Conservation (phyloP, 2,113 vertebrate genomes). For the Isurus oxyrinchus region DNA sequence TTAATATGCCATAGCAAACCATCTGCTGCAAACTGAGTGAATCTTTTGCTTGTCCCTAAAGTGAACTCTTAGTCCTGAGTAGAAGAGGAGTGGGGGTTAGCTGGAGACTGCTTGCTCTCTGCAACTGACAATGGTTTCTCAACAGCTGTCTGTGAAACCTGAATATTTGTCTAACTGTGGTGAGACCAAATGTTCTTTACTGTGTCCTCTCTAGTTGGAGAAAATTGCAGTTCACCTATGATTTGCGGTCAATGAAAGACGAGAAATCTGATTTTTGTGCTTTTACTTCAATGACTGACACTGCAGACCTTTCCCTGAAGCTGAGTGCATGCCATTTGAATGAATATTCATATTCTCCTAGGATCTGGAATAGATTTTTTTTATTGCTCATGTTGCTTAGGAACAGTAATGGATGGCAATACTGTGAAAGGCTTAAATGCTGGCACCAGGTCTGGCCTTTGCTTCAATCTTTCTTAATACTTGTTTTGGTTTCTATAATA, state of each 20-base stretch:
- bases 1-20: neutral
- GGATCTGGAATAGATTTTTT: conserved; percentile 16
- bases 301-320: neutral
- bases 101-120: neutral
- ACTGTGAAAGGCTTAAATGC: neutral
- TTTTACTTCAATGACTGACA: neutral
- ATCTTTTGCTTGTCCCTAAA: neutral
- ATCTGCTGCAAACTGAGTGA: neutral
- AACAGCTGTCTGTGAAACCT: neutral
- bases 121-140: neutral
- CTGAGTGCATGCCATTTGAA: neutral
- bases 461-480: neutral
- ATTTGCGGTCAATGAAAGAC: neutral
- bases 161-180: neutral
- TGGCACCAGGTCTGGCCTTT: neutral
- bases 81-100: neutral
- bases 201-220: neutral
- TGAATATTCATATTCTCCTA: conserved; percentile 24
- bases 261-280: neutral
- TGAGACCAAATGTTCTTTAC: neutral
- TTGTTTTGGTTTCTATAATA: neutral
- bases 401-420: neutral
- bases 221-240: neutral
- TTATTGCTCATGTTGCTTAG: neutral
- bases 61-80: neutral